Conservation (phyloP, 2,888 invertebrate species). For the Eupsilia transversa region DNA sequence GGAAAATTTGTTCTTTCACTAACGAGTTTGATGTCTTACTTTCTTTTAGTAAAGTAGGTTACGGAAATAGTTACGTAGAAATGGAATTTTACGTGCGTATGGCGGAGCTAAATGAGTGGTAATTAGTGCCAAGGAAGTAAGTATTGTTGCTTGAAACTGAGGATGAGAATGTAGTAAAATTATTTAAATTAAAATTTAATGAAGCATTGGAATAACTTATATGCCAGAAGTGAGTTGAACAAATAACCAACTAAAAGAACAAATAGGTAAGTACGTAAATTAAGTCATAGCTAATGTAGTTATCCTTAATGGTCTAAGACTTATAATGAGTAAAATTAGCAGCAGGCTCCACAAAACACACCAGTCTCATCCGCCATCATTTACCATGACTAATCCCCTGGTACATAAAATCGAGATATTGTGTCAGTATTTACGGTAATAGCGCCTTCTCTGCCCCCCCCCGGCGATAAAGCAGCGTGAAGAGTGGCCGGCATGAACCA, state of each 20-base stretch:
- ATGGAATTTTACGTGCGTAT: background rate
- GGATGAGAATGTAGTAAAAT: background rate
- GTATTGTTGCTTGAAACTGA: background rate
- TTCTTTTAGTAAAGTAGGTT: constrained; percentile 39
- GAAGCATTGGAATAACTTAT: background rate
- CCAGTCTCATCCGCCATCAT: background rate
- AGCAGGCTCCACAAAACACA: background rate
- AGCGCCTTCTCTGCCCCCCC: constrained; percentile 36
- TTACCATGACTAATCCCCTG: constrained; percentile 35
- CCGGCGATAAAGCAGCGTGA: constrained; percentile 54
- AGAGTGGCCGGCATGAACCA: constrained; percentile 40
- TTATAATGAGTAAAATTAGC: background rate
- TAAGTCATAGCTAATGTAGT: background rate
- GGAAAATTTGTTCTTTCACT: constrained; percentile 47
- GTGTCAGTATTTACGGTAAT: constrained; percentile 53
- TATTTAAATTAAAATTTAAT: background rate
- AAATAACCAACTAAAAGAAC: background rate
- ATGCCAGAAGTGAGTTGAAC: background rate
- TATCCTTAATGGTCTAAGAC: background rate
- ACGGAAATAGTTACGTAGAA: constrained; percentile 13
- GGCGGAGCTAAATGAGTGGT: background rate
- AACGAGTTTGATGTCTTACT: constrained; percentile 48
- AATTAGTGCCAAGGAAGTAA: constrained; percentile 16
- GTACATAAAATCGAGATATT: constrained; percentile 42
- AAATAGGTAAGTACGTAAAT: background rate